Evolutionary conservation across 2,797 vertebrate species (phyloP).

Genomic region (Novumbra hubbsi): DNA sequence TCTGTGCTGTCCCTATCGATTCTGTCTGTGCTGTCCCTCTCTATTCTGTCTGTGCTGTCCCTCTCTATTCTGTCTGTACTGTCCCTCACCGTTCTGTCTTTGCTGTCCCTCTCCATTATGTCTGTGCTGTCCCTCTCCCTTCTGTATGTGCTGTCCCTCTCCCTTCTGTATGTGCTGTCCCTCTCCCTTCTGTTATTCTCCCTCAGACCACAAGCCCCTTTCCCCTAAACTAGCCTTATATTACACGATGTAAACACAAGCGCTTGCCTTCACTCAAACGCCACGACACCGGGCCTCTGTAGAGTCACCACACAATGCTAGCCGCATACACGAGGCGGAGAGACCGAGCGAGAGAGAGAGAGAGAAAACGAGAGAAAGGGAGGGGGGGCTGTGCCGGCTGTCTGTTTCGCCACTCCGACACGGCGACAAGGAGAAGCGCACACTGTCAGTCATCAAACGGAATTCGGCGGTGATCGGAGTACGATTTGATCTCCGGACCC

Average conservation of each 20-base stretch:
- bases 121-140: conserved; percentile 19
- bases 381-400: conserved; percentile 37
- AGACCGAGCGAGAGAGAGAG: conserved; percentile 17
- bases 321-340: conserved; percentile 8
- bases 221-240: neutral
- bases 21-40: conserved; percentile 7
- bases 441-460: conserved; percentile 21
- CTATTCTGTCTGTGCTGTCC: neutral
- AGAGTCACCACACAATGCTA: neutral
- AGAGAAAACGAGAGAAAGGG: conserved; percentile 19
- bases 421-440: conserved; percentile 20
- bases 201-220: neutral
- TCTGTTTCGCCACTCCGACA: conserved; percentile 42
- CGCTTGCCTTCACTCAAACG: conserved; percentile 7
- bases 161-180: neutral
- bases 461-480: conserved; percentile 8
- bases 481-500: conserved; percentile 26
- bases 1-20: conserved; percentile 13
- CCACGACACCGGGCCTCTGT: conserved; percentile 4
- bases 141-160: conserved; percentile 1
- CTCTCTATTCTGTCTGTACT: conserved; percentile 20
- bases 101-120: conserved; percentile 16
- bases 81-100: conserved; percentile 19
- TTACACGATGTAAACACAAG: neutral
- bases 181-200: neutral